Conservation (phyloP, 2,888 invertebrate species). For the Drosophila longiperda region DNA sequence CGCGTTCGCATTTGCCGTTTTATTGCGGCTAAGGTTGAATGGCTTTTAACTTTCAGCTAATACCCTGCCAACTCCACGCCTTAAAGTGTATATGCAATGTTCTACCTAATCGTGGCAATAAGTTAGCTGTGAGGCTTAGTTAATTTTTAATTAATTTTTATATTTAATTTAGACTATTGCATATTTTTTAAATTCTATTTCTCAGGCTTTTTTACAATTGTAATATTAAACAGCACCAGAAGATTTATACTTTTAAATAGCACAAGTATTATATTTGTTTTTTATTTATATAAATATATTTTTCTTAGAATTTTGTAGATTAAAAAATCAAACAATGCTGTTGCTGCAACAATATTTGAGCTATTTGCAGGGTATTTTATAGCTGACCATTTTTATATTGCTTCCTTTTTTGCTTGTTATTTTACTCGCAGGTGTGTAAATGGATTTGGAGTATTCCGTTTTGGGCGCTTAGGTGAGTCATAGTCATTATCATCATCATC, state of each 20-base stretch:
- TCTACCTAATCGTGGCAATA: neutral
- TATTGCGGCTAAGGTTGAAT: slow-evolving; percentile 67
- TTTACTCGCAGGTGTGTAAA: slow-evolving; percentile 68
- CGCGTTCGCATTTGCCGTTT: slow-evolving; percentile 65
- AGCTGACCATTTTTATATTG: neutral
- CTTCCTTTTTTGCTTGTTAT: neutral
- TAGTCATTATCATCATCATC: slow-evolving; percentile 51
- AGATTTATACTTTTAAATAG: neutral
- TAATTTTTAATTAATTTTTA: neutral
- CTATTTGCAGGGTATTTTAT: slow-evolving; percentile 19
- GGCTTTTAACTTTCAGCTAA: slow-evolving; percentile 62
- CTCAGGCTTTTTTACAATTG: neutral
- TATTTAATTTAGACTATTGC: neutral
- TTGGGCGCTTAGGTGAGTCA: slow-evolving; percentile 62
- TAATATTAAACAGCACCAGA: neutral
- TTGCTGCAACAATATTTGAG: neutral
- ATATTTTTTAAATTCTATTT: neutral
- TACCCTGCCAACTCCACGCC: slow-evolving; percentile 23
- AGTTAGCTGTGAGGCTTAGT: neutral
- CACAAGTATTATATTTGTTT: neutral
- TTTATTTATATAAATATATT: neutral
- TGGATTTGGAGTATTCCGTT: slow-evolving; percentile 66
- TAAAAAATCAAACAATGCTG: neutral
- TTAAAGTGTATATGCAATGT: neutral
- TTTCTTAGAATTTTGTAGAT: neutral